phyloP scores from a whole-genome alignment of 2,797 vertebrate genomes.

The Toxotes lorentzi region DNA sequence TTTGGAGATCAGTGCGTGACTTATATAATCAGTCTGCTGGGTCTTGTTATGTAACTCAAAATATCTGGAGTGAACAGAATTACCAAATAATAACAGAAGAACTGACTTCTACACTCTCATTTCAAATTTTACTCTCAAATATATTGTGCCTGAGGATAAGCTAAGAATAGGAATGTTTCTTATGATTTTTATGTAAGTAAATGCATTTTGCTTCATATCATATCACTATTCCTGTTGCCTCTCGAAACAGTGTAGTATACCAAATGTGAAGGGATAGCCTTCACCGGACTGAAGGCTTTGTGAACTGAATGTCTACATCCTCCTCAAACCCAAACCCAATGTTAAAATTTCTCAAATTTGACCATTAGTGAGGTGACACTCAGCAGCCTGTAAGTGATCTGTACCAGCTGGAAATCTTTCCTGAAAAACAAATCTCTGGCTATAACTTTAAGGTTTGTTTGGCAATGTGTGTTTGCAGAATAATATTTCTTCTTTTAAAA shows the following conservation, averaged over 20 bases:
- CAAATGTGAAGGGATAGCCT: too few species aligned
- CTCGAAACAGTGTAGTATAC: too few species aligned
- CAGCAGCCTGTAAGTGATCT: background rate
- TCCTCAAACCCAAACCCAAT: background rate
- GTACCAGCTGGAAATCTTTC: background rate
- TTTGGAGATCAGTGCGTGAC: conserved; percentile 25
- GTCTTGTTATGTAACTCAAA: conserved; percentile 31
- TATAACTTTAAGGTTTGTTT: background rate
- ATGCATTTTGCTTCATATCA: too few species aligned
- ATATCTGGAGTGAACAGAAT: conserved; percentile 6
- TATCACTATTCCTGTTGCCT: too few species aligned
- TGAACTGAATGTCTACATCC: background rate
- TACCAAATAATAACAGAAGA: conserved; percentile 2
- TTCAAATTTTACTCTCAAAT: background rate
- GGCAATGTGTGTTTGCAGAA: background rate
- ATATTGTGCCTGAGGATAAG: background rate
- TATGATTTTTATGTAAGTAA: background rate
- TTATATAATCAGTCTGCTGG: conserved; percentile 16
- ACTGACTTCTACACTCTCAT: background rate
- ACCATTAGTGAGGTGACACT: background rate
- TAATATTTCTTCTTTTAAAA: background rate
- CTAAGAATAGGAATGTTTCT: background rate
- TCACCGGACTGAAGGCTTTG: background rate
- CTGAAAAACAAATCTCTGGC: conserved; percentile 7
- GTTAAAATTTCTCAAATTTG: background rate